Base-by-base conservation (phyloP, 2,797 vertebrate species). In the Labroides dimidiatus region DNA sequence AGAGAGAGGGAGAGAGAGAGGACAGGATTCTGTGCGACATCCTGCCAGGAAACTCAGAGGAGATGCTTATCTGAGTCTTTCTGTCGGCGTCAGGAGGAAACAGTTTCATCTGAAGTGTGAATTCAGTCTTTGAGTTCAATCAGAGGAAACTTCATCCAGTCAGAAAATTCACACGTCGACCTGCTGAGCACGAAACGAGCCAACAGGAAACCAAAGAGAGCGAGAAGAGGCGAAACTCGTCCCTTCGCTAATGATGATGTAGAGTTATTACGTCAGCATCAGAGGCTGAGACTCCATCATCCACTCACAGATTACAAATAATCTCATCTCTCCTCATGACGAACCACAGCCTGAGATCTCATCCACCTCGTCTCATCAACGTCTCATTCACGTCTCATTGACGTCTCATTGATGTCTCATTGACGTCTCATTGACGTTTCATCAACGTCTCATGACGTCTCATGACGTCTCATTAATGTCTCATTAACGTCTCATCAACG, bases 371-470 rank as follows among this genome's bases (percentile, higher is more conserved):
- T n/a, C n/a, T n/a, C n/a, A n/a, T n/a, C n/a, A n/a, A n/a, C n/a
- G n/a, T n/a, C n/a, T n/a, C n/a, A n/a, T n/a, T n/a, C n/a, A n/a
- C 19, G 41, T 51, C 57, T 75, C 27, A 37, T 69, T 75, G 55
- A 43, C 51, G 24, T 27, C 6, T 27, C 6, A 27, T n/a, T n/a
- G n/a, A n/a, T n/a, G n/a, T n/a, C n/a, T n/a, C n/a, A n/a, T n/a
- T n/a, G n/a, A n/a, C 19, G 41, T 51, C 57, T 75, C 27, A 37
- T 69, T 75, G 55, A 43, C 51, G 19, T n/a, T n/a, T n/a, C n/a
- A n/a, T n/a, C n/a, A n/a, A n/a, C n/a, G n/a, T n/a, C n/a, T n/a
- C n/a, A n/a, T n/a, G n/a, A n/a, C n/a, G n/a, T n/a, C n/a, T n/a
- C n/a, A n/a, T n/a, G n/a, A n/a, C n/a, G n/a, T n/a, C n/a, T n/a